Percentiles rank a stretch among this genome's conserved stretches.
phyloP scores from a whole-genome alignment of 2,797 vertebrate species.

The Acridotheres tristis region DNA sequence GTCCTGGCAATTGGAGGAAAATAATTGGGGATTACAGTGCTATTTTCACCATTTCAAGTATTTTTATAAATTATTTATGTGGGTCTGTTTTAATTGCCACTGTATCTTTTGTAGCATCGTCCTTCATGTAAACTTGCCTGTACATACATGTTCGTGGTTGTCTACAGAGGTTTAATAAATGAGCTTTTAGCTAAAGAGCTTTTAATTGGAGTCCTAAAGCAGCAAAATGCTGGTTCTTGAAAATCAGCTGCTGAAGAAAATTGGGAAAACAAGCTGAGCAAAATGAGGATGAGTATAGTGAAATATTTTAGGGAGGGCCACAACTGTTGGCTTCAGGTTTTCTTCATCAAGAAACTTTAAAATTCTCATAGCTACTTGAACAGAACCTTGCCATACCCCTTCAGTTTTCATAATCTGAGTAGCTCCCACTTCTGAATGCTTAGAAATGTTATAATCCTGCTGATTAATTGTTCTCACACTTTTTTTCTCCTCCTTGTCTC shows the following conservation, averaged over 20 bases:
- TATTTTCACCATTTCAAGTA: slow-evolving; percentile 64
- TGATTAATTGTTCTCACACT: neutral
- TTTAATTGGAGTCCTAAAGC: neutral
- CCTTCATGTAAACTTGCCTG: slow-evolving; percentile 69
- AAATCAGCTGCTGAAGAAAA: neutral
- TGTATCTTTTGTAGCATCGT: slow-evolving; percentile 73
- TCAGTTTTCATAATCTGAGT: neutral
- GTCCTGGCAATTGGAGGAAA: slow-evolving; percentile 56
- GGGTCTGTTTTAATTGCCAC: slow-evolving; percentile 71
- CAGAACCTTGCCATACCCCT: neutral
- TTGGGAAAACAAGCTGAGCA: neutral
- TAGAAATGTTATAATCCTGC: neutral
- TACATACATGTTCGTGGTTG: slow-evolving; percentile 66
- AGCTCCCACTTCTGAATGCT: neutral
- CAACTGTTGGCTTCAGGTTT: neutral
- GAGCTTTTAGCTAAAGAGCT: slow-evolving; percentile 62
- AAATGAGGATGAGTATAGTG: neutral
- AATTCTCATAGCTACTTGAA: neutral
- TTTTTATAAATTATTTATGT: slow-evolving; percentile 80
- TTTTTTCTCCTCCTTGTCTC: neutral
- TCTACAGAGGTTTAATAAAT: slow-evolving; percentile 82
- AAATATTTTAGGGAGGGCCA: neutral
- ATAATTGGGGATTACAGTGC: slow-evolving; percentile 73
- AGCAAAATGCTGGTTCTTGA: neutral
- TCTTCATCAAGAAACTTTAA: neutral